These are phyloP conservation scores for Patagioenas fasciata DNA, from an alignment of 2,113 vertebrate genomes.

Conservation along the genomic window DNA sequence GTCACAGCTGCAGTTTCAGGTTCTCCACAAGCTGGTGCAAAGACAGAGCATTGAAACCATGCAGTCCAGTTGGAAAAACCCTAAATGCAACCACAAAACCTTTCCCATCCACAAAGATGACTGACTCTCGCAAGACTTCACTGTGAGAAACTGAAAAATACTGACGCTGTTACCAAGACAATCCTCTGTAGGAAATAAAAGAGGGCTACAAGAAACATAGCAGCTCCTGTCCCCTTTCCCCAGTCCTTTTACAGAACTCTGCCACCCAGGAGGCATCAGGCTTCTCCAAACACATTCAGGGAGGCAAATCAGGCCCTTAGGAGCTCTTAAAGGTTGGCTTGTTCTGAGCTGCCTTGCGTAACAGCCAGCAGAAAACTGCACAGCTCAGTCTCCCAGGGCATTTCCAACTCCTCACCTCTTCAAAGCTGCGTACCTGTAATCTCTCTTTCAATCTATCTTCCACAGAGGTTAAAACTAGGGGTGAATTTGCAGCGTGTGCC, in stretches of 20 bases:
- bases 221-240: neutral
- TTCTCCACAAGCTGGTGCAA: neutral
- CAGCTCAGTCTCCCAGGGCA: neutral
- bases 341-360: neutral
- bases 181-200: neutral
- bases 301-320: neutral
- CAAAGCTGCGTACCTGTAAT: neutral
- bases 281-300: neutral
- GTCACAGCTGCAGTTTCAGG: conserved; percentile 18
- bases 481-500: neutral
- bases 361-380: neutral
- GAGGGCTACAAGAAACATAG: neutral
- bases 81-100: conserved; percentile 44
- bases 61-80: conserved; percentile 25
- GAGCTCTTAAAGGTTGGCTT: neutral
- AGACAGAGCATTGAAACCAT: conserved; percentile 15
- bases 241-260: neutral
- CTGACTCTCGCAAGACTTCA: neutral
- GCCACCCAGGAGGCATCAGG: neutral
- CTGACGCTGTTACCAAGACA: neutral
- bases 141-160: conserved; percentile 17
- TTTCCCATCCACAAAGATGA: neutral
- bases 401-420: neutral
- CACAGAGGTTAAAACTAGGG: neutral
- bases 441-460: neutral